Percentiles rank a stretch among this genome's conserved stretches.
phyloP scores from a whole-genome alignment of 2,888 invertebrate species.

The Phasia obesa region DNA sequence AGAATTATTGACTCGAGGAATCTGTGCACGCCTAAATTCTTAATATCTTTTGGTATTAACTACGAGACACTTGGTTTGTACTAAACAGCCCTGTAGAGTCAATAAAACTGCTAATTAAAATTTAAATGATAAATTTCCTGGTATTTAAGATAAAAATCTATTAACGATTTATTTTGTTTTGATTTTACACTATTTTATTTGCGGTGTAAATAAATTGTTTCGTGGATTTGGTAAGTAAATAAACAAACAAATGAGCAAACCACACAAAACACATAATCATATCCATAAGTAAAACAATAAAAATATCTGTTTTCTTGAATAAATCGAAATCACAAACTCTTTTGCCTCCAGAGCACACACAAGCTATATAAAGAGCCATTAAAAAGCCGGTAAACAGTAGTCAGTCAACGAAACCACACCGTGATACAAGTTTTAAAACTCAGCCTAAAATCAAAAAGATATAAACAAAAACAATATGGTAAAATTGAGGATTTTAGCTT shows the following conservation, averaged over 20 bases:
- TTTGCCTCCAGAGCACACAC: conserved; percentile 55
- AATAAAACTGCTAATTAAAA: neutral
- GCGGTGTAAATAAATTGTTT: conserved; percentile 57
- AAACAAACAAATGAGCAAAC: conserved; percentile 71
- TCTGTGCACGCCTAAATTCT: too few relatives aligned
- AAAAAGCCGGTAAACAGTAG: conserved; percentile 62
- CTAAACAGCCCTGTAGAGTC: too few relatives aligned
- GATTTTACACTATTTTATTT: neutral
- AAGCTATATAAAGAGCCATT: conserved; percentile 47
- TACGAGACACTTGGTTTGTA: too few relatives aligned
- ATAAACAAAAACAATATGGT: conserved; percentile 72
- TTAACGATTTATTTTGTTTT: neutral
- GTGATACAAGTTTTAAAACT: conserved; percentile 35
- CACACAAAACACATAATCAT: conserved; percentile 59
- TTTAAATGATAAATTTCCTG: conserved; percentile 17
- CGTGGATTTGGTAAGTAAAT: conserved; percentile 31
- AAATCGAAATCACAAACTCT: conserved; percentile 73
- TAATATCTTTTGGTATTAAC: too few relatives aligned
- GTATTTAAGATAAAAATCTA: conserved; percentile 38
- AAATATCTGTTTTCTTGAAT: conserved; percentile 64
- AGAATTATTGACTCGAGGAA: too few relatives aligned
- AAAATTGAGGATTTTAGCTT: conserved; percentile 73
- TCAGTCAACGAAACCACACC: conserved; percentile 44
- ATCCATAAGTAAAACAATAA: conserved; percentile 69
- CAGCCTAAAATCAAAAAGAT: conserved; percentile 11